Conservation (phyloP, 2,113 vertebrate species). For the Brachirus orientalis region DNA sequence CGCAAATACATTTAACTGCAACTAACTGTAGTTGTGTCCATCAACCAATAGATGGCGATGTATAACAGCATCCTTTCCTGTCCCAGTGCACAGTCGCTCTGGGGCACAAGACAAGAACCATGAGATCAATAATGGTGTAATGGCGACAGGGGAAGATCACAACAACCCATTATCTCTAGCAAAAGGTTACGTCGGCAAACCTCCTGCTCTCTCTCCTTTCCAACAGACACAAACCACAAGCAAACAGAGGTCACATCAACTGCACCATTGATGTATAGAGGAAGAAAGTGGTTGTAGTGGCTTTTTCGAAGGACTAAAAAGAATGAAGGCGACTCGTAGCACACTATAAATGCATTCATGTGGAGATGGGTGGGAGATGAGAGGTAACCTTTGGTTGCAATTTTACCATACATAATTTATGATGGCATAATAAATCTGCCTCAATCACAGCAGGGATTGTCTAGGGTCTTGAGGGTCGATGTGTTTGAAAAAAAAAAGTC, state of each 20-base stretch:
- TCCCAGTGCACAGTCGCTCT: conserved; percentile 39
- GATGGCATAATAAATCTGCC: conserved; percentile 31
- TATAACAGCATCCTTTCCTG: conserved; percentile 6
- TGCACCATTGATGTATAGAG: background rate
- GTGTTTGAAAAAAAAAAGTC: conserved; percentile 8
- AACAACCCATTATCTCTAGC: conserved; percentile 44
- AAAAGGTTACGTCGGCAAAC: conserved; percentile 21
- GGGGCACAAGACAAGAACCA: conserved; percentile 63
- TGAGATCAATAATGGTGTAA: conserved; percentile 77
- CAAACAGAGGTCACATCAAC: conserved; percentile 18
- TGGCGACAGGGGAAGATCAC: conserved; percentile 65
- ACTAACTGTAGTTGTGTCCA: conserved; percentile 27
- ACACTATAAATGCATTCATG: conserved; percentile 30
- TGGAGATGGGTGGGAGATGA: conserved; percentile 32
- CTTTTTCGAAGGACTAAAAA: conserved; percentile 42
- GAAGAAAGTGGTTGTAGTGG: conserved; percentile 21
- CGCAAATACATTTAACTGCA: background rate
- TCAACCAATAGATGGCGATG: conserved; percentile 67
- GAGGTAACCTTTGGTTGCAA: conserved; percentile 18
- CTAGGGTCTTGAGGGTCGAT: background rate
- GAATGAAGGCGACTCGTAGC: conserved; percentile 60
- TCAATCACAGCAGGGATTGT: conserved; percentile 34
- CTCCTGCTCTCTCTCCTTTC: background rate
- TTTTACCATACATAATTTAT: conserved; percentile 15
- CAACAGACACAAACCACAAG: conserved; percentile 14